Evolutionary conservation across 1,140 invertebrate genomes (phyloP), one percentile per base, ranked within the genome.

Genomic region (Drosophila lacteicornis): DNA sequence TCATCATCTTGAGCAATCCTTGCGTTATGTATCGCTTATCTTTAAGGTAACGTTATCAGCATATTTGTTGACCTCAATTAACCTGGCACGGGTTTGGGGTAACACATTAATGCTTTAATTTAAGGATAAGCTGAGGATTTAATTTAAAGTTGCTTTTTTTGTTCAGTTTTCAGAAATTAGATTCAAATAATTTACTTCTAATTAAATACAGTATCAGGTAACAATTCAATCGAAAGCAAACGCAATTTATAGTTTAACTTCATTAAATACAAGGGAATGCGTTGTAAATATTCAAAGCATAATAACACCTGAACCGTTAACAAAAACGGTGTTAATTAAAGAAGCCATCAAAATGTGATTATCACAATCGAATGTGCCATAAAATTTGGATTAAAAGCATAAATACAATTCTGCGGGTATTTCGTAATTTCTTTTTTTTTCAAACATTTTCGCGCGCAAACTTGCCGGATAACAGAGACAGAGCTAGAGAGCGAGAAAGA

Each of bases 1-100:
- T 87, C 84, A 88, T 88, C 84, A 87, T 80, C 46, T 75, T 58
- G 53, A 30, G 73, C 66, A 87, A 87, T 87, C 73, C 84, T 80
- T 79, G 85, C 80, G 49, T 51, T 56, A 85, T 69, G 55, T 42
- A 17, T 73, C 33, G 40, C 42, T 58, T 80, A 58, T 65, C 55
- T 51, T 45, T 58, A 55, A 47, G 45, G 38, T 2, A 42, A 38
- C 43, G 42, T 45, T 76, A 33, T 60, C 56, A 36, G 40, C 51
- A 30, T 50, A 45, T 45, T 42, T 55, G 22, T 42, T 63, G 74
- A 75, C 33, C 71, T 66, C 49, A 43, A 59, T 75, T 45, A 58
- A 66, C 42, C 60, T 22, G 25, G 22, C 46, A 19, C 17, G 6
- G 38, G 30, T 47, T 47, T 30, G 11, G 33, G 9, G 19, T 30